Evolutionary conservation across 2,888 invertebrate genomes (phyloP).

Genomic region (Theodoxus fluviatilis): DNA sequence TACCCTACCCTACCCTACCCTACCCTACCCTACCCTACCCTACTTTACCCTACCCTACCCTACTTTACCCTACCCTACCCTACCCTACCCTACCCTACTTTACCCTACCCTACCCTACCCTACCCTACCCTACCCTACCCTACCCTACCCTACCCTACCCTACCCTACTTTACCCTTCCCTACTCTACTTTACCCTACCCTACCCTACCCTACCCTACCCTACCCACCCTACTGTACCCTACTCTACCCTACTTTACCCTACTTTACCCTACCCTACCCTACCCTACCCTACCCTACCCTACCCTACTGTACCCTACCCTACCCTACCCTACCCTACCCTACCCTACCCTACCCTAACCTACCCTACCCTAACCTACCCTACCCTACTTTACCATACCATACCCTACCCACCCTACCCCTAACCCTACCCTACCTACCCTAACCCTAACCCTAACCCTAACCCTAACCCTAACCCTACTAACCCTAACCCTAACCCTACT

Average conservation of each 20-base stretch:
- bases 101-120: slow-evolving; percentile 1
- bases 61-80: slow-evolving; percentile 8
- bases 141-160: neutral
- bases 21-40: neutral
- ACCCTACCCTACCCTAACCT: slow-evolving; percentile 8
- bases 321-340: neutral
- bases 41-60: too few species aligned
- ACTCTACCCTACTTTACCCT: neutral
- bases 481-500: neutral
- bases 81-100: slow-evolving; percentile 9
- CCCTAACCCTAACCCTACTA: neutral
- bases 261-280: slow-evolving; percentile 6
- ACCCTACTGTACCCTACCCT: neutral
- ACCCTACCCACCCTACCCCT: slow-evolving; percentile 8
- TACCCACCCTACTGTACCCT: neutral
- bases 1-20: slow-evolving; percentile 9
- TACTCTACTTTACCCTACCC: neutral
- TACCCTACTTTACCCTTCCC: neutral
- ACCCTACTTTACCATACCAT: neutral
- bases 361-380: neutral
- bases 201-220: neutral
- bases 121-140: neutral
- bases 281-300: neutral
- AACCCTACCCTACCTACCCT: neutral
- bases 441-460: neutral